These are phyloP conservation scores for Somateria mollissima DNA, from an alignment of 2,797 vertebrate species.

Conservation along the genomic window DNA sequence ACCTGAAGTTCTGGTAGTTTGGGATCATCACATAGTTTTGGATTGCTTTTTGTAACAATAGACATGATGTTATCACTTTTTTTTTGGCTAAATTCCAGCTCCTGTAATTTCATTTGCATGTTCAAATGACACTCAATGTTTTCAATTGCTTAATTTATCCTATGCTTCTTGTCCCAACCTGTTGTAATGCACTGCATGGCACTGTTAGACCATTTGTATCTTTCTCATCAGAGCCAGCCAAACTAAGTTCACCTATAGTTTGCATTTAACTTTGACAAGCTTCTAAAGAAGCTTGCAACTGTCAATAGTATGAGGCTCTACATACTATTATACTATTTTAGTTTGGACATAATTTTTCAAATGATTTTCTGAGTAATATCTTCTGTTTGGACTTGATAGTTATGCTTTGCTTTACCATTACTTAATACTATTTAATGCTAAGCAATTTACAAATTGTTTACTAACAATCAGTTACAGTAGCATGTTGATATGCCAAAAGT, in stretches of 20 bases:
- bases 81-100: not conserved
- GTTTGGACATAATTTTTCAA: not conserved
- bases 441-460: not conserved
- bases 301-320: not conserved
- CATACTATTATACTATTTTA: no score
- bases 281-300: not conserved
- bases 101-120: constrained; percentile 44
- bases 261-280: not conserved
- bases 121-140: constrained; percentile 24
- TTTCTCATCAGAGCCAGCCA: not conserved
- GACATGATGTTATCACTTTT: not conserved
- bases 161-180: constrained; percentile 1
- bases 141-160: constrained; percentile 10
- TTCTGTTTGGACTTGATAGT: not conserved
- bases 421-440: not conserved
- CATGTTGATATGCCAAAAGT: not conserved
- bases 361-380: not conserved
- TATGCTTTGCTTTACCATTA: not conserved
- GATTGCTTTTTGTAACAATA: constrained; percentile 5
- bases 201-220: not conserved
- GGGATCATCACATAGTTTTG: not conserved
- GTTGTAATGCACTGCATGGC: not conserved
- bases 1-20: not conserved
- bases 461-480: not conserved
- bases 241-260: not conserved